Base-by-base conservation (phyloP, 2,797 vertebrate genomes). In the Argya squamiceps region DNA sequence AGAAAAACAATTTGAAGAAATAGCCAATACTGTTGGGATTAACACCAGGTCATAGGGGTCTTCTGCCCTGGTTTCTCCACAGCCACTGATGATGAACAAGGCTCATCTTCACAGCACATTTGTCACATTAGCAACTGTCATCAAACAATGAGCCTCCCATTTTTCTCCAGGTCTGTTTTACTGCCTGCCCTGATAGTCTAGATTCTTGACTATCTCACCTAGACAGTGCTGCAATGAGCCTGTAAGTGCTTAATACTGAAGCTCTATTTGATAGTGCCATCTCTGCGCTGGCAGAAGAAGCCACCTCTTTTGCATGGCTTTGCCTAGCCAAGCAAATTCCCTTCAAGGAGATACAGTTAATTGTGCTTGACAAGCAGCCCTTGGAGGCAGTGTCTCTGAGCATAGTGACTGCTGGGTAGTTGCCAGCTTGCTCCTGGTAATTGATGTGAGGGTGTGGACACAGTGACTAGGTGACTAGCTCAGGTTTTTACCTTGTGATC, bases 1-100 rank as follows among this genome's bases (percentile, higher is more conserved):
- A 77, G 27, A 52, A 52, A 76, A 77, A 43, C 24, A 47, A 15
- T 47, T 88, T 62, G 58, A 81, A 68, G 64, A 84, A 91, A 82
- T 36, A 62, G 60, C 76, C 36, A 71, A 55, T 80, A 37, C 60
- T 69, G 13, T 52, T 93, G 60, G 47, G 30, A 63, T 70, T 80
- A 88, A 74, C 56, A 77, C 8, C n/a, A 59, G 32, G 84, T 92
- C 19, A 23, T 39, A 79, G 52, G 5, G 5, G 4, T 84, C 49
- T 81, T 88, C 44, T 70, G 21, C 44, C 30, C 14, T 59, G 23
- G 64, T 84, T 71, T 60, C 20, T 85, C n/a, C 43, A 39, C n/a
- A 44, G 36, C 50, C 37, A 10, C 63, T 27, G 46, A 12, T 39
- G 36, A 52, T 43, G 50, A 73, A 44, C 53, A 44, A 58, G 69